Base-by-base conservation (phyloP, 2,888 invertebrate genomes). In the Lasioglossum calceatum region DNA sequence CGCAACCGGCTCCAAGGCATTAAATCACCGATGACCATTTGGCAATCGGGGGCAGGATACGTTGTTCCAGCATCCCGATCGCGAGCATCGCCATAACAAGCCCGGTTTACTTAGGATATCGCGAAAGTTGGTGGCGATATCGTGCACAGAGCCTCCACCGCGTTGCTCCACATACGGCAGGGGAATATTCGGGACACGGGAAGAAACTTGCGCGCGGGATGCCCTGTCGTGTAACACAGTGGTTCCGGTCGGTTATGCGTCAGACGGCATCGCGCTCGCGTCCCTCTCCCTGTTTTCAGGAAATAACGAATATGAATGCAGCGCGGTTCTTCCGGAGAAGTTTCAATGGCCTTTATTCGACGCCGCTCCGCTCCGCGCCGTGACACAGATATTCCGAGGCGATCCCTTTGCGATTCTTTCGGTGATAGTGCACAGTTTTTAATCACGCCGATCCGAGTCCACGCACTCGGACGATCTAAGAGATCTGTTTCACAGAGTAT, bases 211-310 rank as follows among this genome's bases (percentile, higher is more conserved):
- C 86, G 67, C 86, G 58, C 77, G 14, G 78, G 78, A 72, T 73
- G 80, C 80, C 73, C 79, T 80, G 77, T 78, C 87, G 86, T 42
- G 79, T 77, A 80, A 86, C 80, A 82, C 87, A 88, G 88, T 88
- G 82, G 88, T 88, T 88, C 86, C 88, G 88, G 86, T 88, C 88
- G 88, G 77, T 84, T 87, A 88, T 88, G 84, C 82, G 84, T 88
- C 88, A 88, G 88, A 88, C 87, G 47, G 85, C n/a, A 54, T 70
- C 79, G 83, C 64, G 50, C 78, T 70, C 54, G n/a, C 54, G 54
- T 54, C 54, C 72, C 74, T 16, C 79, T 72, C 74, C 79, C 10
- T 76, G 85, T 82, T 81, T 79, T 67, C 85, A 83, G 79, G 81
- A 85, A 86, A 84, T 71, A 77, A 81, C 86, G 82, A 80, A 87